A percentile compares a stretch with the other conserved stretches of the same genome.
Evolutionary conservation across 2,113 vertebrate genomes (phyloP).

Genomic region (Callionymus lyra): DNA sequence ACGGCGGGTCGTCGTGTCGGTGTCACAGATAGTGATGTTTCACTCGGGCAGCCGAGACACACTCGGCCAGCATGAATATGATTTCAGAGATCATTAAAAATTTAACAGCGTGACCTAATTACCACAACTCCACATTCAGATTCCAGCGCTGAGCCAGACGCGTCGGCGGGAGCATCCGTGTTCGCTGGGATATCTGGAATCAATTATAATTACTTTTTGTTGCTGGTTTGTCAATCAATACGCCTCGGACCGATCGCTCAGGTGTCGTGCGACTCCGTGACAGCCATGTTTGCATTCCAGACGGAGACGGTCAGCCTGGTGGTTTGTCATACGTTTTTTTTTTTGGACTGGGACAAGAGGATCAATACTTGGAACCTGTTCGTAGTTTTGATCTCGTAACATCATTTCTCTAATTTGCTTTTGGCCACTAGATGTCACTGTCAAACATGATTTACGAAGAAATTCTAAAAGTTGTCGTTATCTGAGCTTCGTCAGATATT

Average conservation of each 20-base stretch:
- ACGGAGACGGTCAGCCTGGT: not conserved
- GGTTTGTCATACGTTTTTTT: too few relatives aligned
- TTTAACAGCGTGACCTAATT: conserved; percentile 77
- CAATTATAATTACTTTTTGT: conserved; percentile 72
- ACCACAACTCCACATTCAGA: conserved; percentile 69
- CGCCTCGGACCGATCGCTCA: conserved; percentile 53
- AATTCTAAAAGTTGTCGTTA: too few relatives aligned
- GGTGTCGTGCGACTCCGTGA: conserved; percentile 21
- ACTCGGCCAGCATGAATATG: conserved; percentile 68
- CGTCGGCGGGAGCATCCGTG: conserved; percentile 39
- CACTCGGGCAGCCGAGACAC: conserved; percentile 69
- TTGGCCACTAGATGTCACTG: too few relatives aligned
- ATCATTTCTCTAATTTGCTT: too few relatives aligned
- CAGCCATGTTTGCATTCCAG: conserved; percentile 33
- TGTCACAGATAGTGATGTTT: conserved; percentile 71
- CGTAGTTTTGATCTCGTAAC: too few relatives aligned
- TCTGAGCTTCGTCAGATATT: too few relatives aligned
- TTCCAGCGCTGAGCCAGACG: conserved; percentile 55
- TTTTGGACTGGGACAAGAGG: too few relatives aligned
- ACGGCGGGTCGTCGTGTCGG: conserved; percentile 68
- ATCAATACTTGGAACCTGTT: too few relatives aligned
- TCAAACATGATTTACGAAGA: too few relatives aligned
- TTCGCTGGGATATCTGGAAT: conserved; percentile 59
- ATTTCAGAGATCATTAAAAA: conserved; percentile 78
- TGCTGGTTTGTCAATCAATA: conserved; percentile 69